Percentiles rank a stretch among this genome's conserved stretches.
Evolutionary conservation across 1,140 invertebrate genomes (phyloP).

Genomic region (Euglossa dilemma): DNA sequence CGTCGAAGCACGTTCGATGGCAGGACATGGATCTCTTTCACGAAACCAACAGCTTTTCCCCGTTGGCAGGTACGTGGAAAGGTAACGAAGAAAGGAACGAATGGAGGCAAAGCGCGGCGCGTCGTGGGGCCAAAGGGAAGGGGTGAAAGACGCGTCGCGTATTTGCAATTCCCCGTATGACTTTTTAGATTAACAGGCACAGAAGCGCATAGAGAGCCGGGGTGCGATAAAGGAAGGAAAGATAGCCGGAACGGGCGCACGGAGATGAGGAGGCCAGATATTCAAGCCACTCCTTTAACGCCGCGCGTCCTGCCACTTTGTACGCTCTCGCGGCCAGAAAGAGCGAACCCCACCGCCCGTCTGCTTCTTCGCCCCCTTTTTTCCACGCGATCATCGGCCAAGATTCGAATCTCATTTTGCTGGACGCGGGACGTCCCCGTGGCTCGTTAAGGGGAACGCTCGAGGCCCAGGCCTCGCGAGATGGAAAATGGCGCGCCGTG

Average conservation of each 20-base stretch:
- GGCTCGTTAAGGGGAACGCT: constrained; percentile 45
- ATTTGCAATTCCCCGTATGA: constrained; percentile 22
- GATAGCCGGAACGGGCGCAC: constrained; percentile 58
- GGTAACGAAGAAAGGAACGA: background rate
- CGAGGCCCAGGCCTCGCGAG: background rate
- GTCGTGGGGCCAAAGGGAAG: background rate
- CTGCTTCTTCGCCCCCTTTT: constrained; percentile 4
- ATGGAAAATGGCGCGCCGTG: constrained; percentile 5
- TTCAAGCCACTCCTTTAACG: constrained; percentile 66
- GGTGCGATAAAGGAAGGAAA: constrained; percentile 36
- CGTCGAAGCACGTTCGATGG: background rate
- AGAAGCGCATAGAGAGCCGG: background rate
- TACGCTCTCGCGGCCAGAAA: constrained; percentile 55
- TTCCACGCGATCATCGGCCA: constrained; percentile 43
- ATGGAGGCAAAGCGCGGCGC: background rate
- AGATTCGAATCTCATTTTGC: constrained; percentile 65
- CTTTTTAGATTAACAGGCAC: constrained; percentile 34
- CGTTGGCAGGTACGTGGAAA: background rate
- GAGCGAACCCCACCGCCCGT: constrained; percentile 52
- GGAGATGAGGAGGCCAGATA: constrained; percentile 70
- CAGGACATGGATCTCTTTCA: background rate
- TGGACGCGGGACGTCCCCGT: constrained; percentile 47
- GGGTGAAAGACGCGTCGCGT: background rate
- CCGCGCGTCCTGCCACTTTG: constrained; percentile 64
- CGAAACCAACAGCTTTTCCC: background rate